Percentiles rank a stretch among this genome's conserved stretches.
Evolutionary conservation across 2,113 vertebrate species (phyloP).

Genomic region (Paradisaea rubra): DNA sequence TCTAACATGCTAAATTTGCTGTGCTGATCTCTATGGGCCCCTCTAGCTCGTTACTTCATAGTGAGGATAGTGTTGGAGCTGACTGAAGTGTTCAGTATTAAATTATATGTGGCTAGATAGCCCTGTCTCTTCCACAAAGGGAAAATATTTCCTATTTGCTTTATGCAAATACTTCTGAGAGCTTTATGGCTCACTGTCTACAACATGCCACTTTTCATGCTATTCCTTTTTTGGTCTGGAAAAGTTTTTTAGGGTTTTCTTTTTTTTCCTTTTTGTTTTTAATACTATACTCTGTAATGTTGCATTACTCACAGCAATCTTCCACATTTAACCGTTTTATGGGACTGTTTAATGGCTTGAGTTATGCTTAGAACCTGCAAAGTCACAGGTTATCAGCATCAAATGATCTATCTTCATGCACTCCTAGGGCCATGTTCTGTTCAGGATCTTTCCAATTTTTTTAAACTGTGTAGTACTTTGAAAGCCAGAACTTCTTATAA

Average conservation of each 20-base stretch:
- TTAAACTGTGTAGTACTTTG: background rate
- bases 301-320: background rate
- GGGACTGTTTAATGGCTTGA: background rate
- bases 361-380: background rate
- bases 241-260: background rate
- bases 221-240: conserved; percentile 15
- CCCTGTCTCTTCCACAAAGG: background rate
- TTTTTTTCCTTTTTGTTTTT: background rate
- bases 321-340: background rate
- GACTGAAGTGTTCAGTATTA: background rate
- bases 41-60: background rate
- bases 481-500: background rate
- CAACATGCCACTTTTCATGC: background rate
- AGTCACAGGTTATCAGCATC: background rate
- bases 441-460: background rate
- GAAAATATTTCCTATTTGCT: background rate
- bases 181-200: background rate
- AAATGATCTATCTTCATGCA: background rate
- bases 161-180: background rate
- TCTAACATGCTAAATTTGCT: background rate
- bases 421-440: background rate
- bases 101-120: background rate
- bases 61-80: background rate
- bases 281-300: background rate
- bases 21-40: background rate